phyloP scores from a whole-genome alignment of 2,113 vertebrate species.

The Cryptomyrus ogoouensis region DNA sequence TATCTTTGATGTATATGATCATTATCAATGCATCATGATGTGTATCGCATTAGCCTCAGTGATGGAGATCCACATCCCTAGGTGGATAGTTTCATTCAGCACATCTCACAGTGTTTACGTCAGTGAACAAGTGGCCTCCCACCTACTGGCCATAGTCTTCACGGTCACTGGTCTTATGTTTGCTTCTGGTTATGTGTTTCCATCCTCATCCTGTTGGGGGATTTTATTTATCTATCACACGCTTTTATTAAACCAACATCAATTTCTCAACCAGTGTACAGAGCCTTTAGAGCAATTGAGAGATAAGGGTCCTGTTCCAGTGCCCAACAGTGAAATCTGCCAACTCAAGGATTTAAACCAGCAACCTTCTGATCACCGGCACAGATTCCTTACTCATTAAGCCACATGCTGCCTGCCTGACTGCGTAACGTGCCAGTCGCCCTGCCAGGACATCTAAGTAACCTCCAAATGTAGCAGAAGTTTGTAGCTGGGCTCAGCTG shows the following conservation, averaged over 20 bases:
- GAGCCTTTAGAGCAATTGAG: not conserved
- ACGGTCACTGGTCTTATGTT: not conserved
- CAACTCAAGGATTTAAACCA: not conserved
- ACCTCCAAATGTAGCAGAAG: not conserved
- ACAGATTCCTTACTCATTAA: not conserved
- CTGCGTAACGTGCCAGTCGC: not conserved
- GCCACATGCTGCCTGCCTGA: not conserved
- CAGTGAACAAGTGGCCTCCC: not conserved
- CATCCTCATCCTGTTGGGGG: not conserved
- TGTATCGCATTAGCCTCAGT: not conserved
- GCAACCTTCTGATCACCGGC: not conserved
- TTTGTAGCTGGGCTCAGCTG: not conserved
- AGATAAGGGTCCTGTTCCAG: not conserved
- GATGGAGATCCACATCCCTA: not conserved
- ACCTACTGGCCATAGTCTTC: not conserved
- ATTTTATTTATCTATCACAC: not conserved
- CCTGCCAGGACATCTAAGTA: not conserved
- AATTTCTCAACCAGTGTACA: not conserved
- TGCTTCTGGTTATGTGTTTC: not conserved
- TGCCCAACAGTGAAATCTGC: not conserved
- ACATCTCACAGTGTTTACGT: not conserved
- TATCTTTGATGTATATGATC: not conserved
- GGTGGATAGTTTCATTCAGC: not conserved
- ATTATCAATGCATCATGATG: not conserved
- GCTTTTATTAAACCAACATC: not conserved